Conservation (phyloP, 1,140 invertebrate genomes). For the Atta colombica region DNA sequence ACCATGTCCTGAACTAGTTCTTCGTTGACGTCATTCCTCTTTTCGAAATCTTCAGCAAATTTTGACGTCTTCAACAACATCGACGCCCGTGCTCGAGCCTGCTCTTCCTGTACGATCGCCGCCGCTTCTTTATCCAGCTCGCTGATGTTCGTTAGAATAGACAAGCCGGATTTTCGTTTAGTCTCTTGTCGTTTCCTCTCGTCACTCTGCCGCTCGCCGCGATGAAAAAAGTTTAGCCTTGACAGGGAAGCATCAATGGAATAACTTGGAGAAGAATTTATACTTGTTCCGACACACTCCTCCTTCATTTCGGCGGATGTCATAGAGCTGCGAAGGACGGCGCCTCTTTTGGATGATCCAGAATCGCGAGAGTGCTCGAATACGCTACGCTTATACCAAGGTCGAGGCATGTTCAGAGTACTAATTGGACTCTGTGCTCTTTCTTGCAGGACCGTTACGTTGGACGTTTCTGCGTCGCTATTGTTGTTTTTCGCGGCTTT, state of each 20-base stretch:
- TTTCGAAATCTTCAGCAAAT: slow-evolving; percentile 81
- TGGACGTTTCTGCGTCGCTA: neutral
- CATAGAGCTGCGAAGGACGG: slow-evolving; percentile 61
- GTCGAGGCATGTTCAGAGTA: slow-evolving; percentile 87
- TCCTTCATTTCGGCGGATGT: slow-evolving; percentile 70
- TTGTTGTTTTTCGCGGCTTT: slow-evolving; percentile 27
- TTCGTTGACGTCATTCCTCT: slow-evolving; percentile 78
- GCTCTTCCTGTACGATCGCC: slow-evolving; percentile 90
- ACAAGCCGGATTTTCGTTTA: slow-evolving; percentile 89
- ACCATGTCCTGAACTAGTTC: slow-evolving; percentile 82
- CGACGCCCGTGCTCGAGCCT: slow-evolving; percentile 82
- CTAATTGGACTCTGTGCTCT: slow-evolving; percentile 34
- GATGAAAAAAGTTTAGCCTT: slow-evolving; percentile 79
- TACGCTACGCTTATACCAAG: slow-evolving; percentile 89
- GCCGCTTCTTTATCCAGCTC: slow-evolving; percentile 93
- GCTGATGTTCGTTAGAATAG: slow-evolving; percentile 92
- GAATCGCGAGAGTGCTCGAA: slow-evolving; percentile 75
- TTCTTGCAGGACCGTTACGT: slow-evolving; percentile 23
- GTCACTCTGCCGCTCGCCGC: slow-evolving; percentile 82
- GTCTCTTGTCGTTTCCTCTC: slow-evolving; percentile 79
- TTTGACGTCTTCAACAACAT: slow-evolving; percentile 80
- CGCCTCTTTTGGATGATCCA: slow-evolving; percentile 63
- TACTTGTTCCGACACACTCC: slow-evolving; percentile 66
- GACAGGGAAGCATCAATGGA: slow-evolving; percentile 78
- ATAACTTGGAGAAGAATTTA: slow-evolving; percentile 59